Evolutionary conservation across 2,888 invertebrate species (phyloP).

Genomic region (Hypomecis punctinalis): DNA sequence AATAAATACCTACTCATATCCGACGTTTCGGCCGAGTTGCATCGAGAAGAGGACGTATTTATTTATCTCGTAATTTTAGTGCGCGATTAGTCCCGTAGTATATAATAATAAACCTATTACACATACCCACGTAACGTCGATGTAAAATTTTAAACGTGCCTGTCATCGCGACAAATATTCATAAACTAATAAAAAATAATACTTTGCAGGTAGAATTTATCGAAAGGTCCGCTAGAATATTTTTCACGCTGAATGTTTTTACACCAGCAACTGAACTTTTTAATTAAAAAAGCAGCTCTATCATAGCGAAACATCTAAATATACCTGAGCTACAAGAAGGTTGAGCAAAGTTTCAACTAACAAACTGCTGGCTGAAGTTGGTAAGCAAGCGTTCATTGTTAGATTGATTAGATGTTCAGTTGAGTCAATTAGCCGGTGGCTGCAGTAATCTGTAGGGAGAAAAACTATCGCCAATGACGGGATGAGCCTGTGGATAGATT

Average conservation of each 20-base stretch:
- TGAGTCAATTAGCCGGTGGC: slow-evolving; percentile 24
- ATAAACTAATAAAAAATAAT: not conserved
- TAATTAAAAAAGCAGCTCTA: slow-evolving; percentile 15
- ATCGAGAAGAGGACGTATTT: too few relatives aligned
- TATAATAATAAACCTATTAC: too few relatives aligned
- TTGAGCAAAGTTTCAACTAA: slow-evolving; percentile 19
- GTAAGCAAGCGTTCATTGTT: slow-evolving; percentile 17
- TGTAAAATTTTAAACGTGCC: too few relatives aligned
- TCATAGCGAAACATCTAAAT: slow-evolving; percentile 11
- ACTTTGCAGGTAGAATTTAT: not conserved
- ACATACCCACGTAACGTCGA: too few relatives aligned
- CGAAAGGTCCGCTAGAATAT: not conserved
- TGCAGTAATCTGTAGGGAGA: slow-evolving; percentile 40
- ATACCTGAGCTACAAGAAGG: slow-evolving; percentile 15
- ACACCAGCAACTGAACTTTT: slow-evolving; percentile 12
- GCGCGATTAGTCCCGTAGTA: too few relatives aligned
- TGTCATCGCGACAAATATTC: not conserved
- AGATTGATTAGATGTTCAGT: slow-evolving; percentile 27
- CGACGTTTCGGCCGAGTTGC: too few relatives aligned
- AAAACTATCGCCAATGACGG: slow-evolving; percentile 46
- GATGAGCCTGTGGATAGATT: slow-evolving; percentile 54
- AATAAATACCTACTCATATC: too few relatives aligned
- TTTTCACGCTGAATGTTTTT: slow-evolving; percentile 11
- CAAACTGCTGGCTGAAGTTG: slow-evolving; percentile 13
- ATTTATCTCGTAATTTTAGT: too few relatives aligned